Percentiles rank a stretch among this genome's conserved stretches.
Conservation (phyloP, 2,797 vertebrate species). For the Momotus momota region DNA sequence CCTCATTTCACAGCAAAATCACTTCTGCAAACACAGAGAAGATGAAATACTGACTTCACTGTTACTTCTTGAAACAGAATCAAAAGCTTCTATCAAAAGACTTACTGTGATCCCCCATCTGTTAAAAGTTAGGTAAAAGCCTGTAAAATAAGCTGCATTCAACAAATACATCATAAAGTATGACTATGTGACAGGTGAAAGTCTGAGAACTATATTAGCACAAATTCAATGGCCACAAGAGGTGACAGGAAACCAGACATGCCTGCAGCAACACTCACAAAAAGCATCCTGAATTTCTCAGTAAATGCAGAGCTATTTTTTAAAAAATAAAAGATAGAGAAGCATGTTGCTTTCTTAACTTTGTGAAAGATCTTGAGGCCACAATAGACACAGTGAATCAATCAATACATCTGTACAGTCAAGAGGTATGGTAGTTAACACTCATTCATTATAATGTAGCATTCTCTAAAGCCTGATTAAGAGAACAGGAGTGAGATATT, state of each 20-base stretch:
- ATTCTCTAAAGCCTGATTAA: constrained; percentile 65
- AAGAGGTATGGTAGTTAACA: not conserved
- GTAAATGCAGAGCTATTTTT: not conserved
- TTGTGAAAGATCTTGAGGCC: not conserved
- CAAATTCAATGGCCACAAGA: not conserved
- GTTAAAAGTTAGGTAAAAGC: not conserved
- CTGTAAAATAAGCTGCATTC: not conserved
- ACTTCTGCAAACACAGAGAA: not conserved
- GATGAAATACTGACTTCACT: not conserved
- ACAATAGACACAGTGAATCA: not conserved
- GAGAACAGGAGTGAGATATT: constrained; percentile 4
- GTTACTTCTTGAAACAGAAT: not conserved
- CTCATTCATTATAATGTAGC: constrained; percentile 35
- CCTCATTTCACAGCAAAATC: not conserved
- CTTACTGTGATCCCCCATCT: not conserved
- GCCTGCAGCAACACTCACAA: not conserved
- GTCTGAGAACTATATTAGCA: not conserved
- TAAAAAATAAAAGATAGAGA: not conserved
- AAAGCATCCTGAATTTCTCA: not conserved
- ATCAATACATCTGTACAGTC: not conserved
- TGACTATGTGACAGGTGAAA: not conserved
- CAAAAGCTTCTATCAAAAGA: not conserved
- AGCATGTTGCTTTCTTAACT: not conserved
- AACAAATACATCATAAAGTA: not conserved
- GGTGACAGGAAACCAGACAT: not conserved